Evolutionary conservation across 2,797 vertebrate species (phyloP), one percentile per base, ranked within the genome.

Genomic region (Pygocentrus nattereri): DNA sequence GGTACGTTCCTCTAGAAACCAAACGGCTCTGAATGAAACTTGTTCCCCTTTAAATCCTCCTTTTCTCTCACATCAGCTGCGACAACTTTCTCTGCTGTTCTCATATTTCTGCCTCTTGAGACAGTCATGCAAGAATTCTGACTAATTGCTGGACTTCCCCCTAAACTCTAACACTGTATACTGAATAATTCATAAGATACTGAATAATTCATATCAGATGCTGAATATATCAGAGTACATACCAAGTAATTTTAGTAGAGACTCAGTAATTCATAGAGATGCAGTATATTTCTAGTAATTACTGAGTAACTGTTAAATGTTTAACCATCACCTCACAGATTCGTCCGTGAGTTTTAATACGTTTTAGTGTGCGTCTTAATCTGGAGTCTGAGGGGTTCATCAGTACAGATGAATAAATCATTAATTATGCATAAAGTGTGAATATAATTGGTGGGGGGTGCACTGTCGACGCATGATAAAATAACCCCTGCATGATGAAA

Each of bases 401-500:
- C 81, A 80, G 82, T 84, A 78, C 74, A 49, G 67, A 78, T 54
- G 74, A 76, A 84, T 11, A 76, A 88, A 85, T 87, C 69, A 93
- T 93, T 93, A 89, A 92, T 92, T 90, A 87, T 89, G 86, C 80
- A 82, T 87, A 76, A 86, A 84, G 11, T 2, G 34, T 52, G 50
- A 12, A 27, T 15, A 25, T 25, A 67, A 79, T 78, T 90, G 85
- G 87, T 89, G 90, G 90, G 84, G 87, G 90, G 41, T 3, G 41
- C 41, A 10, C 8, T 1, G 41, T 7, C 74, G 38, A 44, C 8
- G 3, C 61, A 90, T 89, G 93, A 93, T 91, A 86, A 84, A 81
- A 88, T 83, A 84, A 92, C 91, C 91, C 91, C 90, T 85, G 90
- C 89, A 82, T 89, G 86, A 88, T 59, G n/a, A 87, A 86, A 87